Evolutionary conservation across 2,888 invertebrate species (phyloP).

Genomic region (Drosophila histrio): DNA sequence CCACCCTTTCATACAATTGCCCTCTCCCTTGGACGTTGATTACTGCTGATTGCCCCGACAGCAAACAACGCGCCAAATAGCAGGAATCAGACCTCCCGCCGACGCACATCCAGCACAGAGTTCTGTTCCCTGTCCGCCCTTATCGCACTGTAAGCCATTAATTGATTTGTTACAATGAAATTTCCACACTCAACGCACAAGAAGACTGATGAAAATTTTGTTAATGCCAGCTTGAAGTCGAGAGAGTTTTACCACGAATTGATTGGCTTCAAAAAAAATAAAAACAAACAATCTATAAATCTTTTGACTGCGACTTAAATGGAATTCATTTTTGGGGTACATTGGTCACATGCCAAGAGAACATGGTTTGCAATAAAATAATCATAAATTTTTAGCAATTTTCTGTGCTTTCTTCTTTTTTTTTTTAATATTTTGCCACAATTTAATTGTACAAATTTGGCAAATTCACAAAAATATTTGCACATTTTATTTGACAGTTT

Average conservation of each 20-base stretch:
- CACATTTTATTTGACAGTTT: conserved; percentile 75
- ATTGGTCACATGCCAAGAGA: conserved; percentile 63
- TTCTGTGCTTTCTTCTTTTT: conserved; percentile 16
- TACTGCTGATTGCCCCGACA: conserved; percentile 70
- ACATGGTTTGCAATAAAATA: conserved; percentile 64
- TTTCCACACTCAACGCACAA: conserved; percentile 66
- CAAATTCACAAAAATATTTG: conserved; percentile 74
- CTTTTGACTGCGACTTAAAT: conserved; percentile 42
- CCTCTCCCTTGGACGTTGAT: conserved; percentile 58
- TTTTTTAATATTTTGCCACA: conserved; percentile 53
- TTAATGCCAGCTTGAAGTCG: conserved; percentile 40
- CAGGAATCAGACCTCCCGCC: conserved; percentile 61
- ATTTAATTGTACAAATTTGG: conserved; percentile 76
- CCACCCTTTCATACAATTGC: neutral
- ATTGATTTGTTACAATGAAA: conserved; percentile 78
- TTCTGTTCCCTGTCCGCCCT: neutral
- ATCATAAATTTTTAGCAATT: conserved; percentile 66
- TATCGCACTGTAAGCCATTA: conserved; percentile 49
- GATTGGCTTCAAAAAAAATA: no score
- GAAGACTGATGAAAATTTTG: conserved; percentile 53
- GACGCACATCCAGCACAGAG: conserved; percentile 3
- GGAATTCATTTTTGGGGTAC: conserved; percentile 20
- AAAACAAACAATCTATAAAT: conserved; percentile 53
- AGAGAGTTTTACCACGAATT: conserved; percentile 35
- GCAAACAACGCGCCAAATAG: conserved; percentile 71